A percentile compares a stretch with the other conserved stretches of the same genome.
Evolutionary conservation across 1,140 invertebrate species (phyloP).

Genomic region (Harlomillsia oculata): DNA sequence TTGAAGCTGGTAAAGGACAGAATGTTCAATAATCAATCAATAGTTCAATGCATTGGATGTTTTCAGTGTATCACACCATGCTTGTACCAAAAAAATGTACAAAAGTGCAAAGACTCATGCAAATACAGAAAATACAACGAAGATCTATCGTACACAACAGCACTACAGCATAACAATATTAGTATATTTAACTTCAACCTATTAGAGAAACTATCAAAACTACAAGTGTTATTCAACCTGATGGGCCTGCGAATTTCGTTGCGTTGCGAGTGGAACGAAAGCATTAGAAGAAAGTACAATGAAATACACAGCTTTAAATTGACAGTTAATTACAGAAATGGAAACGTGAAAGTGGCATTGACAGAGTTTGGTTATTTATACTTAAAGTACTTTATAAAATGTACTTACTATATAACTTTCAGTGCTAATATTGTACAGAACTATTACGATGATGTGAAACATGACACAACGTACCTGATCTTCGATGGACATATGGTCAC

Average conservation of each 20-base stretch:
- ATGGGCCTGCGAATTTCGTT: too few species aligned
- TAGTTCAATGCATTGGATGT: slow-evolving; percentile 15
- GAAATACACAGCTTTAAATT: background rate
- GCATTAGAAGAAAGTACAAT: too few species aligned
- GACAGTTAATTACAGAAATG: too few species aligned
- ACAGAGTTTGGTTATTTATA: background rate
- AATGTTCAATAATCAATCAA: slow-evolving; percentile 17
- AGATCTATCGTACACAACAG: too few species aligned
- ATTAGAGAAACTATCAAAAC: background rate
- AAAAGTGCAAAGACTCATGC: too few species aligned
- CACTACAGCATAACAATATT: too few species aligned
- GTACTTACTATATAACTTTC: background rate
- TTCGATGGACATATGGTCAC: slow-evolving; percentile 91
- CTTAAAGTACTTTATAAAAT: background rate
- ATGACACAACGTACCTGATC: slow-evolving; percentile 65
- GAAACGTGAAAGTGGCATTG: too few species aligned
- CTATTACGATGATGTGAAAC: background rate
- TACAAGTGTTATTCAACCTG: background rate
- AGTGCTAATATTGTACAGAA: background rate
- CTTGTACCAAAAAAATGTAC: too few species aligned
- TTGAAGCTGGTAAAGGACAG: slow-evolving; percentile 56
- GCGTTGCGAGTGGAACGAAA: too few species aligned
- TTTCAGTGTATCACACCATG: slow-evolving; percentile 1
- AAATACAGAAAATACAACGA: too few species aligned
- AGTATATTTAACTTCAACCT: background rate